phyloP scores from a whole-genome alignment of 2,888 invertebrate genomes.

The Diarsia mendica region DNA sequence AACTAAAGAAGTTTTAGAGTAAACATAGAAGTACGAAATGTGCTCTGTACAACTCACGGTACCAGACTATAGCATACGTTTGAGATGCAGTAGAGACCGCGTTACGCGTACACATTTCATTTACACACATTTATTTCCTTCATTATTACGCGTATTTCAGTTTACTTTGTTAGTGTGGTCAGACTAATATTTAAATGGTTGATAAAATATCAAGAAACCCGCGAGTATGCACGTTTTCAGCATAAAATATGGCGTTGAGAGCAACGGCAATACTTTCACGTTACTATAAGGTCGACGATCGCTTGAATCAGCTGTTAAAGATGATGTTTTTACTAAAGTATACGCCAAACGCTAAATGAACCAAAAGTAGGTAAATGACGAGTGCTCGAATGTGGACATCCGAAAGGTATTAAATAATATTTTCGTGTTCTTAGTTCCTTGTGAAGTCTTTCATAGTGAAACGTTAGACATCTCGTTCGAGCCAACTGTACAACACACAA shows the following conservation, averaged over 20 bases:
- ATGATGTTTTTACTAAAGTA: background rate
- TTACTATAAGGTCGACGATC: slow-evolving; percentile 17
- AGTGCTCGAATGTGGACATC: background rate
- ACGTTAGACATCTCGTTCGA: background rate
- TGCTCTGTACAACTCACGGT: background rate
- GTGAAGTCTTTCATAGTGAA: background rate
- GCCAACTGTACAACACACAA: slow-evolving; percentile 17
- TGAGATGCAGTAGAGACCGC: background rate
- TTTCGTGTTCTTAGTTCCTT: background rate
- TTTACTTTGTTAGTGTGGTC: slow-evolving; percentile 16
- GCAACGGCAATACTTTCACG: background rate
- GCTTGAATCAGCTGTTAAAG: background rate
- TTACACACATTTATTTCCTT: background rate
- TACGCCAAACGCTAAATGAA: background rate
- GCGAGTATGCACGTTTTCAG: background rate
- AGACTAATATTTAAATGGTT: background rate
- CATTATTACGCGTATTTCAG: background rate
- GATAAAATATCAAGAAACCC: background rate
- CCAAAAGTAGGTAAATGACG: background rate
- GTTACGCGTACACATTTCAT: background rate
- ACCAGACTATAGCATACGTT: background rate
- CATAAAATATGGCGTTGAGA: background rate
- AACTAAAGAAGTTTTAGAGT: background rate
- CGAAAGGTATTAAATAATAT: background rate
- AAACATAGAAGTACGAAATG: background rate